Base-by-base conservation (phyloP, 2,797 vertebrate genomes). In the Botia almorhae region DNA sequence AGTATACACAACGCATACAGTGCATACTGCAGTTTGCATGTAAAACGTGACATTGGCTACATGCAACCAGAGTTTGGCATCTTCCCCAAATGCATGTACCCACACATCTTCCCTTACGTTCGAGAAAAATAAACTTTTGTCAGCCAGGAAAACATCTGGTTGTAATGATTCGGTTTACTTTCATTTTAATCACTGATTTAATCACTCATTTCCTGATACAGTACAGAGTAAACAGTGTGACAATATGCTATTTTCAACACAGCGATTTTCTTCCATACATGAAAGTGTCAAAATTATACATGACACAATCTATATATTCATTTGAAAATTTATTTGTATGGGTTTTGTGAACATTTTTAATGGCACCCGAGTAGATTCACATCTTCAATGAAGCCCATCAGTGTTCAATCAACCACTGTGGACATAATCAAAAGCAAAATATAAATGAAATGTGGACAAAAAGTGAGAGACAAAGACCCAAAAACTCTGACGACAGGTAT, bases 351-450 rank as follows among this genome's bases (percentile, higher is more conserved):
- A 64, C 26, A 36, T 39, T 65, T 65, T 3, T 39, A 65, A 43
- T 65, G 63, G 63, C 63, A 65, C 63, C 17, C 3, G 29, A 3
- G 61, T 65, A 65, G 63, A 65, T 39, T 65, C 33, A 65, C 63
- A 65, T 43, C 26, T 33, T 11, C 55, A 16, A 60, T 46, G 19
- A 46, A 68, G 56, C 64, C 53, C 67, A 46, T 17, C 0, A 0
- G 19, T 10, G 14, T 68, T 76, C 23, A 11, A 67, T 76, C 64
- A 67, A 26, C 33, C 39, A 26, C 2, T 33, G 0, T 51, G 16
- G 36, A 56, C 63, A 76, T n/a, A 61, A 60, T 19, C 0, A 46
- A 1, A 11, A 3, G 23, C 43, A 11, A 46, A 8, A 46, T 2
- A 8, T 10, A 8, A 23, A 53, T 21, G 8, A 46, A 46, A 46